These are phyloP conservation scores for Micronisus gabar DNA, from an alignment of 2,113 vertebrate species.

Conservation along the genomic window DNA sequence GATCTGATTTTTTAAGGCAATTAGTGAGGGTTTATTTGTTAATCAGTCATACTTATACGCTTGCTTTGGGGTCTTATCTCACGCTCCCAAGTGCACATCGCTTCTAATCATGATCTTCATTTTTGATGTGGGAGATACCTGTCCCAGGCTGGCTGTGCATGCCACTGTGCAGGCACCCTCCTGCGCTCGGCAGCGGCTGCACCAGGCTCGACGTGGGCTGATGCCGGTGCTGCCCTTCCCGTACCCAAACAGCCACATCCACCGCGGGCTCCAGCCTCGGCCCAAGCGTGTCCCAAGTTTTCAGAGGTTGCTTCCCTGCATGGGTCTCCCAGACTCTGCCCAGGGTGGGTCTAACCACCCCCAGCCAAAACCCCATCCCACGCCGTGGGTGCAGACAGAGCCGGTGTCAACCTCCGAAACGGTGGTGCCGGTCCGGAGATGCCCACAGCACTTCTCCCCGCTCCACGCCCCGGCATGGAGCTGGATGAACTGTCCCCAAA, in stretches of 20 bases:
- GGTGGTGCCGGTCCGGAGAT: rapidly evolving
- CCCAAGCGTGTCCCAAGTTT: background rate
- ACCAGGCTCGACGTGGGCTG: rapidly evolving
- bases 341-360: background rate
- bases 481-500: background rate
- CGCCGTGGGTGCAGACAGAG: rapidly evolving
- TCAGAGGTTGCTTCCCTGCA: rapidly evolving
- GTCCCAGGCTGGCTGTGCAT: rapidly evolving
- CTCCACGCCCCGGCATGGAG: rapidly evolving
- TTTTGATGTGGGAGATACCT: background rate
- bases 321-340: background rate
- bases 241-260: rapidly evolving
- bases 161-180: background rate
- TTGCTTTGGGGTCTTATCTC: slow-evolving; percentile 1
- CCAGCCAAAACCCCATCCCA: rapidly evolving
- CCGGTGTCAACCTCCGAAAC: rapidly evolving
- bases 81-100: background rate
- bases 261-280: rapidly evolving
- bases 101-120: background rate
- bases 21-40: slow-evolving; percentile 18
- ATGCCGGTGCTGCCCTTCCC: background rate
- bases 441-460: background rate
- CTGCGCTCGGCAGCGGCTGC: background rate
- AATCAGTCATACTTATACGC: background rate
- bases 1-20: background rate